Percentiles rank a stretch among this genome's conserved stretches.
Conservation (phyloP, 2,113 vertebrate species). For the Nothobranchius furzeri region DNA sequence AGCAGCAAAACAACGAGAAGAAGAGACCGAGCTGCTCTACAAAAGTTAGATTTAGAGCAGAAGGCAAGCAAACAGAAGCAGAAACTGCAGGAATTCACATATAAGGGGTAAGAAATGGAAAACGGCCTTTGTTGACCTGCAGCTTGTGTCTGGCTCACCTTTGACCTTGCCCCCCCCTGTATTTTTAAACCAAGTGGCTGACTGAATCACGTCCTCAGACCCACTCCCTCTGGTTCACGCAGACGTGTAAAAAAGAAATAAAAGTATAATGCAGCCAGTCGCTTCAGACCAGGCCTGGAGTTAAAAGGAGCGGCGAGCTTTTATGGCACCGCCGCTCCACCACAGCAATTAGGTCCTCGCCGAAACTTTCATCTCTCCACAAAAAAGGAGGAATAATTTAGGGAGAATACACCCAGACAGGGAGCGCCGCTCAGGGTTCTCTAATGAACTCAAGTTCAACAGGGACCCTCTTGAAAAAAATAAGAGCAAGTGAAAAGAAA, state of each 20-base stretch:
- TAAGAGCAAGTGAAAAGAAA: neutral
- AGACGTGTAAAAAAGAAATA: conserved; percentile 70
- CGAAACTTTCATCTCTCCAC: conserved; percentile 78
- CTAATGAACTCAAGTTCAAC: conserved; percentile 21
- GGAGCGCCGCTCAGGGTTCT: conserved; percentile 23
- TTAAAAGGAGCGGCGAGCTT: conserved; percentile 71
- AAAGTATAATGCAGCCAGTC: conserved; percentile 61
- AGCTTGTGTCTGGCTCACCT: conserved; percentile 37
- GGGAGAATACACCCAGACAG: conserved; percentile 57
- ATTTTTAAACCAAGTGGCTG: conserved; percentile 51
- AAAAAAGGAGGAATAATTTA: conserved; percentile 66
- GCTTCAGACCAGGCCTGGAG: conserved; percentile 57
- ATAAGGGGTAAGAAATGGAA: conserved; percentile 27
- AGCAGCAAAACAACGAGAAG: conserved; percentile 16
- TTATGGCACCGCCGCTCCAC: conserved; percentile 73
- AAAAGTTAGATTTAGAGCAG: conserved; percentile 42
- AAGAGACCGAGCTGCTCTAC: conserved; percentile 27
- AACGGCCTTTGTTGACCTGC: conserved; percentile 37
- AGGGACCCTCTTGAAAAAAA: conserved; percentile 2
- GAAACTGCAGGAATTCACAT: conserved; percentile 42
- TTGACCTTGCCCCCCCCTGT: conserved; percentile 57
- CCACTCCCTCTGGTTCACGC: conserved; percentile 61
- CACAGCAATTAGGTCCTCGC: conserved; percentile 79
- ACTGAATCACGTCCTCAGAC: conserved; percentile 49
- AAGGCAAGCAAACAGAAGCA: conserved; percentile 10